Evolutionary conservation across 2,797 vertebrate species (phyloP).

Genomic region (Sibirionetta formosa): DNA sequence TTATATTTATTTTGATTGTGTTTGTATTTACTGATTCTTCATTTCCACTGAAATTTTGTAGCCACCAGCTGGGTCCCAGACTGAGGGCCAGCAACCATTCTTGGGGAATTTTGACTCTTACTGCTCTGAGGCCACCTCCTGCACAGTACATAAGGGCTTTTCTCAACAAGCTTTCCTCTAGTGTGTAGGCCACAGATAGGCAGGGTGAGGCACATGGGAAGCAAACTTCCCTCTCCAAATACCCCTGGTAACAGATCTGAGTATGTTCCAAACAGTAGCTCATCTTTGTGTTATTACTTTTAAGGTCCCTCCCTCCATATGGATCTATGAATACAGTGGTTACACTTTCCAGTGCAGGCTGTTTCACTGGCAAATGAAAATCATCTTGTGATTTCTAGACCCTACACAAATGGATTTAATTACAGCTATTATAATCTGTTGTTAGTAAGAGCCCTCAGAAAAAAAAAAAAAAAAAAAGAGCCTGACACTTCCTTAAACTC

Average conservation of each 20-base stretch:
- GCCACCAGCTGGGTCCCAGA: not conserved
- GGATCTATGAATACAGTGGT: not conserved
- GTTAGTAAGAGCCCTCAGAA: not conserved
- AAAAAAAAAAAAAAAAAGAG: not conserved
- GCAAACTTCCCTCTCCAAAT: not conserved
- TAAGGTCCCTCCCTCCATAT: not conserved
- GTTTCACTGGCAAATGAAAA: not conserved
- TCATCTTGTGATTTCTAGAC: not conserved
- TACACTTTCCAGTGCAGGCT: not conserved
- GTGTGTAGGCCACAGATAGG: not conserved
- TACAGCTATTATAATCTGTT: not conserved
- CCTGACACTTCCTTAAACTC: not conserved
- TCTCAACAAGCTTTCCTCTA: not conserved
- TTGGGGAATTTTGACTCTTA: not conserved
- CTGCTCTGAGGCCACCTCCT: accelerated
- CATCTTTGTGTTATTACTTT: not conserved
- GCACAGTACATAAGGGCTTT: not conserved
- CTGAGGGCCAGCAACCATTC: not conserved
- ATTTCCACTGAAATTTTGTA: not conserved
- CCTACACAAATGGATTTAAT: not conserved
- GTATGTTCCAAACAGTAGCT: not conserved
- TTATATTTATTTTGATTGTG: not conserved
- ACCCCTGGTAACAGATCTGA: not conserved
- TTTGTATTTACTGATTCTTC: not conserved
- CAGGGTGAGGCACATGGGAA: not conserved